phyloP scores from a whole-genome alignment of 2,113 vertebrate genomes.

The Salminus brasiliensis region DNA sequence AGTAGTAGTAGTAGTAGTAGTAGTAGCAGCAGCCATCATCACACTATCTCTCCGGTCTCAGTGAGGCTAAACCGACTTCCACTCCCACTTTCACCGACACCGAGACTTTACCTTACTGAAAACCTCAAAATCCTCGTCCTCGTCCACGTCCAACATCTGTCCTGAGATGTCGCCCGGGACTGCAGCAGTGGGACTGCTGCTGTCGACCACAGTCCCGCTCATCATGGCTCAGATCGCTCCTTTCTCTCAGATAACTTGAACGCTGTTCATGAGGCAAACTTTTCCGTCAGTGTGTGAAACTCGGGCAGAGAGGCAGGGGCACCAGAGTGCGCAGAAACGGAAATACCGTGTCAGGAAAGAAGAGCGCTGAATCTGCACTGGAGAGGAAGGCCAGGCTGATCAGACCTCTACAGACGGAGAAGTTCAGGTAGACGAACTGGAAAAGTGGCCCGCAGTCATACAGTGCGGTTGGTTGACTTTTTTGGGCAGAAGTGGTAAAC shows the following conservation, averaged over 20 bases:
- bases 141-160: slow-evolving; percentile 76
- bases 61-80: background rate
- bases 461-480: no score
- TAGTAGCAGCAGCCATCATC: background rate
- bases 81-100: background rate
- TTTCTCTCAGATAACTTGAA: background rate
- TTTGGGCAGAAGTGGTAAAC: no score
- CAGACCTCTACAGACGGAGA: background rate
- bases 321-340: slow-evolving; percentile 66
- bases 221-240: slow-evolving; percentile 37
- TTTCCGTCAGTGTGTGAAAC: slow-evolving; percentile 42
- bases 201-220: slow-evolving; percentile 44
- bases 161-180: slow-evolving; percentile 62
- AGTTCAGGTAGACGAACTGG: background rate
- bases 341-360: slow-evolving; percentile 56
- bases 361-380: background rate
- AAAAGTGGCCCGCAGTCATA: background rate
- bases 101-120: slow-evolving; percentile 75
- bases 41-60: background rate
- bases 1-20: no score
- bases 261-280: slow-evolving; percentile 34
- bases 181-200: slow-evolving; percentile 33
- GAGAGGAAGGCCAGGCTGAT: background rate
- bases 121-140: slow-evolving; percentile 82
- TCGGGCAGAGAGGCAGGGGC: slow-evolving; percentile 46